phyloP scores from a whole-genome alignment of 2,888 invertebrate genomes.

The Neria commutata region DNA sequence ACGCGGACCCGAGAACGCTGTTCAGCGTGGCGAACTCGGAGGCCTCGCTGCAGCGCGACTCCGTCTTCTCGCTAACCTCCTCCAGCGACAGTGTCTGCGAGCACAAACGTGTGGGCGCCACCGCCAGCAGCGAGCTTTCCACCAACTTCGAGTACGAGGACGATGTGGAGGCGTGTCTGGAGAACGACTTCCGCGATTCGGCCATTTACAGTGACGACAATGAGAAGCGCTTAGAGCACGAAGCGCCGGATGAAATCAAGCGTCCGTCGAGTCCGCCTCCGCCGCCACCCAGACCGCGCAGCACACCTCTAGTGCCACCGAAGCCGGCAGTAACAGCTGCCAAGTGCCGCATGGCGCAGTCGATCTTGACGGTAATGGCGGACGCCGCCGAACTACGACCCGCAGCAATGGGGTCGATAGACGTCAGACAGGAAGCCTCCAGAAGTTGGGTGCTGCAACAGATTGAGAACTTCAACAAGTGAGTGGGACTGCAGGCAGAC shows the following conservation, averaged over 20 bases:
- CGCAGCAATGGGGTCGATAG: conserved; percentile 19
- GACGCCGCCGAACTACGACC: conserved; percentile 27
- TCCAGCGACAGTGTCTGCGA: conserved; percentile 61
- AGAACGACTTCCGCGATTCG: conserved; percentile 78
- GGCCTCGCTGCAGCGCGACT: conserved; percentile 54
- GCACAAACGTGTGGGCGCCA: conserved; percentile 31
- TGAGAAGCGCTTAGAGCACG: conserved; percentile 50
- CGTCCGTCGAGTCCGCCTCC: conserved; percentile 48
- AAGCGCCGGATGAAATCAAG: conserved; percentile 34
- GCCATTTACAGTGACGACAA: conserved; percentile 79
- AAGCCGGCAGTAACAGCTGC: conserved; percentile 36
- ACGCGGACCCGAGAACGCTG: conserved; percentile 79
- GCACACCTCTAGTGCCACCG: conserved; percentile 41
- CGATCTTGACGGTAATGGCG: conserved; percentile 17
- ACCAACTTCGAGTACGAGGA: conserved; percentile 77
- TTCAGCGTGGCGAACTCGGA: conserved; percentile 55
- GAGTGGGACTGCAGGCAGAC: conserved; percentile 29
- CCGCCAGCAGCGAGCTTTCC: conserved; percentile 22
- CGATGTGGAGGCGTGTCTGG: conserved; percentile 72
- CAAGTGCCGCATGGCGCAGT: conserved; percentile 21
- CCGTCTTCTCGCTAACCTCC: conserved; percentile 60
- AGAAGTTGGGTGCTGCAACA: conserved; percentile 62
- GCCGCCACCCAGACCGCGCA: conserved; percentile 41
- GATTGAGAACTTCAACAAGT: conserved; percentile 61
- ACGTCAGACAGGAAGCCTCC: no score